phyloP scores from a whole-genome alignment of 2,888 invertebrate genomes.

The Lissonota sp. region DNA sequence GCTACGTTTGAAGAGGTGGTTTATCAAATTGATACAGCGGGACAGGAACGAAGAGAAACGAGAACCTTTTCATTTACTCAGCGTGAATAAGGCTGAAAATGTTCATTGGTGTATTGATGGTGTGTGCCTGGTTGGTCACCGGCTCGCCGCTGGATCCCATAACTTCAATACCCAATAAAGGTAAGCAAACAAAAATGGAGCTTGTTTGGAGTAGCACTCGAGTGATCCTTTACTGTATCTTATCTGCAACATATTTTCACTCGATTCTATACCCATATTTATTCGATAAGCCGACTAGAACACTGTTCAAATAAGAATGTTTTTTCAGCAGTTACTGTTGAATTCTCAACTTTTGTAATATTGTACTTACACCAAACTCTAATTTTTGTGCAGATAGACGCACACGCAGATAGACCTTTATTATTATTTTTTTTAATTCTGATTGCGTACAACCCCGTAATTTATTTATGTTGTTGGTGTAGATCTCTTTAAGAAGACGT shows the following conservation, averaged over 20 bases:
- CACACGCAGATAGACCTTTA: too few relatives aligned
- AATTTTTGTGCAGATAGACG: too few relatives aligned
- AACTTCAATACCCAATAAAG: conserved; percentile 74
- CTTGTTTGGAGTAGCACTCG: conserved; percentile 9
- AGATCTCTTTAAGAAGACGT: too few relatives aligned
- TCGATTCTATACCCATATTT: background rate
- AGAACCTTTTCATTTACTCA: conserved; percentile 72
- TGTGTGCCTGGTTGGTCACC: conserved; percentile 76
- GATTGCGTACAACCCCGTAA: too few relatives aligned
- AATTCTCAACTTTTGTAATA: too few relatives aligned
- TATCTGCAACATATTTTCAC: conserved; percentile 6
- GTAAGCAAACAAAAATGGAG: conserved; percentile 66
- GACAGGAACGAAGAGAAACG: conserved; percentile 56
- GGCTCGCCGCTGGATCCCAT: conserved; percentile 75
- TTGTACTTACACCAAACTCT: too few relatives aligned
- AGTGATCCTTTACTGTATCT: conserved; percentile 31
- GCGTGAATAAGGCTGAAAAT: conserved; percentile 74
- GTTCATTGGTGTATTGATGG: conserved; percentile 73
- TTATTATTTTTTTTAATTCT: too few relatives aligned
- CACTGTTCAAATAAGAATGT: too few relatives aligned
- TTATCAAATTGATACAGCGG: background rate
- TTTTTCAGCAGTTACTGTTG: too few relatives aligned
- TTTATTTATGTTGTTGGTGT: too few relatives aligned
- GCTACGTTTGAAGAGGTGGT: conserved; percentile 7
- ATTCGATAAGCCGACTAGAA: background rate